phyloP scores from a whole-genome alignment of 2,888 invertebrate genomes.

The Hedychridium roseum region DNA sequence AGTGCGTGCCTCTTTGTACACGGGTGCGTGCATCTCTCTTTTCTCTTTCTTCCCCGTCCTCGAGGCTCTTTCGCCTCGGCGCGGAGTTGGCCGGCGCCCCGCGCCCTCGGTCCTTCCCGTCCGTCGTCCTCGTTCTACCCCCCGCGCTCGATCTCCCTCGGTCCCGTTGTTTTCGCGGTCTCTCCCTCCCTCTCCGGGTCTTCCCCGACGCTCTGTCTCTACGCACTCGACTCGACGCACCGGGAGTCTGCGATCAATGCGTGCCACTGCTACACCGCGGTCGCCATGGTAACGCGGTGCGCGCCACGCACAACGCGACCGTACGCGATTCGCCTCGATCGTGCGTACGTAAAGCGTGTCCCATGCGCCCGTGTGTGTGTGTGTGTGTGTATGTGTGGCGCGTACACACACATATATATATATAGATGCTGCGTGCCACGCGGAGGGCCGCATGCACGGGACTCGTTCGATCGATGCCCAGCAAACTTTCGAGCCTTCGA shows the following conservation, averaged over 20 bases:
- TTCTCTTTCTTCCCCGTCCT: conserved; percentile 9
- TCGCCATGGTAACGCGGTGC: conserved; percentile 59
- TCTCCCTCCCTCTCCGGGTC: conserved; percentile 33
- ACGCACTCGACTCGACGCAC: conserved; percentile 57
- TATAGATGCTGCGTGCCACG: conserved; percentile 27
- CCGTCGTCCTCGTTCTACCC: too few species aligned
- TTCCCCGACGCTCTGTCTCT: conserved; percentile 41
- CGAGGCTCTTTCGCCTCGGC: conserved; percentile 12
- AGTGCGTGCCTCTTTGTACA: conserved; percentile 17
- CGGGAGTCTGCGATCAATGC: conserved; percentile 64
- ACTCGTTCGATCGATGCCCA: conserved; percentile 53
- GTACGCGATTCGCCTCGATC: conserved; percentile 56
- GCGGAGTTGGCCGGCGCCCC: conserved; percentile 4
- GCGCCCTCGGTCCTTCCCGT: too few species aligned
- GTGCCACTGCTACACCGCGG: conserved; percentile 58
- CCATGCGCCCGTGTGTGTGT: conserved; percentile 9
- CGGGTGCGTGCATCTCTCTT: conserved; percentile 14
- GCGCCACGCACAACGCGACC: conserved; percentile 51
- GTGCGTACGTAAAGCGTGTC: conserved; percentile 46
- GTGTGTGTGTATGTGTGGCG: conserved; percentile 7
- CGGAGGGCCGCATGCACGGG: conserved; percentile 35
- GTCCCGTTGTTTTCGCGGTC: too few species aligned
- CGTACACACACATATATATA: conserved; percentile 27
- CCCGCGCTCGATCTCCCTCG: conserved; percentile 15
- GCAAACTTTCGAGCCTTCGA: conserved; percentile 49